Base-by-base conservation (phyloP, 35 echinoderm and acorn worm species). In the Apostichopus japonicus region DNA sequence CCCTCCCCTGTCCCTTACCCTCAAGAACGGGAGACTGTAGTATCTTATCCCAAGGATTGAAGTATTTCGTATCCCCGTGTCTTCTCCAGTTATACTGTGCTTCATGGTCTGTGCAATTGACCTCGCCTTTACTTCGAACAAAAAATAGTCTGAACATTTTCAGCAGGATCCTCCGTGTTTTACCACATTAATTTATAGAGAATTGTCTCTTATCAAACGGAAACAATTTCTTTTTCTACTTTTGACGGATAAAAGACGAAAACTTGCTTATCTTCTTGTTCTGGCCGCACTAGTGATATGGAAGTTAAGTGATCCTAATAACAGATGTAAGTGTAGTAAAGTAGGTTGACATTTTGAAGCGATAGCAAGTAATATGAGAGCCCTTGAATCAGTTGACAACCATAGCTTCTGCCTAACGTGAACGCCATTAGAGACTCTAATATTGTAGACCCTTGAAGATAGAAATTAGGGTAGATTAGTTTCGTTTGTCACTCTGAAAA, bases 221-320 rank as follows among this genome's bases (percentile, higher is more conserved):
- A 75, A 75, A 75, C 16, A 6, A 19, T 75, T 75, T 75, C 17
- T n/a, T 1, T 19, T 5, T 67, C 19, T 67, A 19, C 71, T 21
- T 19, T 75, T 75, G 71, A 15, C 15, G 11, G 71, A 24, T 24
- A 75, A 15, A 75, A 0, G 17, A 21, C 15, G 17, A 75, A 75
- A 75, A n/a, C 11, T 19, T 67, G 71, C 71, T 75, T 75, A 75
- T 75, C 71, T 23, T 75, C 71, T 75, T 75, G 11, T 75, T 75
- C 71, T 75, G 71, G n/a, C 71, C 15, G 70, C 19, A 5, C 63
- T 75, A 23, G 22, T 75, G 71, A 75, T 75, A 75, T 75, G 71
- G 17, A 75, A 75, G 71, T 75, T 75, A 75, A 75, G 71, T 75
- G 71, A 75, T 75, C 71, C 71, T 75, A 75, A 75, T 75, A 75